Evolutionary conservation across 1,140 invertebrate genomes (phyloP).

Genomic region (Reticulitermes speratus): DNA sequence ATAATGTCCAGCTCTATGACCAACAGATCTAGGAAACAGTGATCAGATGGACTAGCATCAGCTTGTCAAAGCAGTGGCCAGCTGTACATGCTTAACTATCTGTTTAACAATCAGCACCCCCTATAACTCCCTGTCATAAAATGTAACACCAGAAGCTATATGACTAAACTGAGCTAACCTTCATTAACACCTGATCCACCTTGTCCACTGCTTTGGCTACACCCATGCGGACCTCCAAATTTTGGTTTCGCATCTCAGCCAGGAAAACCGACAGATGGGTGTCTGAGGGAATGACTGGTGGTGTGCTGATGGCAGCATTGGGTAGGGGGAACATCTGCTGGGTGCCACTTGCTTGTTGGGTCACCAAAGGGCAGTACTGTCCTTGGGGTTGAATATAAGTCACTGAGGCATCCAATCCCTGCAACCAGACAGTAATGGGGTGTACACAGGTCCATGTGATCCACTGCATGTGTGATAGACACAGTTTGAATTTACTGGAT

Average conservation of each 20-base stretch:
- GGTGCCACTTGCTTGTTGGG: not conserved
- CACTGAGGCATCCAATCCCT: not conserved
- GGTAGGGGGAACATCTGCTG: slow-evolving; percentile 5
- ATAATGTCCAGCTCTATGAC: too few relatives aligned
- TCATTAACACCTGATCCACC: slow-evolving; percentile 49
- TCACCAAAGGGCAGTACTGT: slow-evolving; percentile 7
- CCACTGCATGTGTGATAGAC: too few relatives aligned
- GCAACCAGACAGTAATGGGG: not conserved
- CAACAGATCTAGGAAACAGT: too few relatives aligned
- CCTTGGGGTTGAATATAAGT: not conserved
- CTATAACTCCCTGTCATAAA: too few relatives aligned
- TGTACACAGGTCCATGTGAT: not conserved
- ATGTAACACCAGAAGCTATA: too few relatives aligned
- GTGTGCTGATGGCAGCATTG: not conserved
- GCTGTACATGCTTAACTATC: too few relatives aligned
- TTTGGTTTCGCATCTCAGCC: slow-evolving; percentile 49
- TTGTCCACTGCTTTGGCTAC: slow-evolving; percentile 50
- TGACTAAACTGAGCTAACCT: slow-evolving; percentile 40
- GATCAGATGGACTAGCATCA: too few relatives aligned
- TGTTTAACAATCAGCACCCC: too few relatives aligned
- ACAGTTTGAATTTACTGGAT: too few relatives aligned
- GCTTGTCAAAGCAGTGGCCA: too few relatives aligned
- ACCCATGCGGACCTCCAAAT: slow-evolving; percentile 50
- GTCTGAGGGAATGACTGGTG: slow-evolving; percentile 1
- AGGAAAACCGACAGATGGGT: slow-evolving; percentile 46